A percentile compares a stretch with the other conserved stretches of the same genome.
These are phyloP conservation scores for Bicyclus anynana DNA, from an alignment of 1,140 invertebrate species.

Conservation along the genomic window DNA sequence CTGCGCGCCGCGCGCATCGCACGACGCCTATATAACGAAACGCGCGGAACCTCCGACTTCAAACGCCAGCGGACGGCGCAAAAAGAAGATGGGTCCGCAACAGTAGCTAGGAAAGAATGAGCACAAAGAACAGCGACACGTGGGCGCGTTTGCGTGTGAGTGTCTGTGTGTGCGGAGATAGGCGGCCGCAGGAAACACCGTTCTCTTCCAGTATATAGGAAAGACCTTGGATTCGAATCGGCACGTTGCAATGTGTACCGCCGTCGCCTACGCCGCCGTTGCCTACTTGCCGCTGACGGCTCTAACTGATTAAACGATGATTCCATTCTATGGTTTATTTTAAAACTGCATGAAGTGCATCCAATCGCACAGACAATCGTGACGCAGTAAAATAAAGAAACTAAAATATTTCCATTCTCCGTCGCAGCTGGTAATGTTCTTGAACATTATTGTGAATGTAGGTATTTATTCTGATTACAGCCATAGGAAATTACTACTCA, in stretches of 20 bases:
- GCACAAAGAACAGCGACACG: conserved; percentile 68
- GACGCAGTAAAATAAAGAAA: conserved; percentile 15
- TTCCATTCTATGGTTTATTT: conserved; percentile 46
- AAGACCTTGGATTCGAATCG: conserved; percentile 77
- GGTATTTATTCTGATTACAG: neutral
- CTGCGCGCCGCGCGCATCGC: conserved; percentile 67
- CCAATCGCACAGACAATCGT: conserved; percentile 18
- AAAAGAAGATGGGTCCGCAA: conserved; percentile 69
- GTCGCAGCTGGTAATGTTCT: neutral
- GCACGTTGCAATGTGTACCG: conserved; percentile 73
- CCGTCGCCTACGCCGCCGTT: conserved; percentile 70
- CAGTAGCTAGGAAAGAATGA: conserved; percentile 68
- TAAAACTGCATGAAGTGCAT: conserved; percentile 28
- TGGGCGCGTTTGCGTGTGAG: conserved; percentile 68
- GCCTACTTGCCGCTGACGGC: conserved; percentile 55
- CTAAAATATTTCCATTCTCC: conserved; percentile 8
- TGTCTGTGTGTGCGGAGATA: conserved; percentile 69
- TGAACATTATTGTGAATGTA: neutral
- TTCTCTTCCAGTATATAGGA: conserved; percentile 79
- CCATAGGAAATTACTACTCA: neutral
- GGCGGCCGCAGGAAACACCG: conserved; percentile 76
- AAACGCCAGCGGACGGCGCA: conserved; percentile 64
- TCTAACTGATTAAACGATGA: conserved; percentile 57
- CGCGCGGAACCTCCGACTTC: conserved; percentile 55
- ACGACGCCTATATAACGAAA: conserved; percentile 71